phyloP scores from a whole-genome alignment of 1,140 invertebrate species.

The Bombyx mandarina region DNA sequence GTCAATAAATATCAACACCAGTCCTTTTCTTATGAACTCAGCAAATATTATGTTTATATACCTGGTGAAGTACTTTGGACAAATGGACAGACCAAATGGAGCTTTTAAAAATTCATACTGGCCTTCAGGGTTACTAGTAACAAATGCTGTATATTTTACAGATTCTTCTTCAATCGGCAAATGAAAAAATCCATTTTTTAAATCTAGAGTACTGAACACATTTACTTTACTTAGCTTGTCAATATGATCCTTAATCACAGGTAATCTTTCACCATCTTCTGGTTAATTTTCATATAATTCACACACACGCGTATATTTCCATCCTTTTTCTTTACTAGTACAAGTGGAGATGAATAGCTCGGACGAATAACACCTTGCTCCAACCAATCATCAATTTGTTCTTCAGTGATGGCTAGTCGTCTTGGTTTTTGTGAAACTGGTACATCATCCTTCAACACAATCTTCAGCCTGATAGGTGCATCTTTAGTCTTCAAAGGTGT shows the following conservation, averaged over 20 bases:
- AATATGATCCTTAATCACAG: slow-evolving; percentile 7
- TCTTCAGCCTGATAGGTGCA: too few species aligned
- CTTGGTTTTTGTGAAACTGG: too few species aligned
- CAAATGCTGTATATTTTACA: slow-evolving; percentile 15
- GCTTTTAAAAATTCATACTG: slow-evolving; percentile 15
- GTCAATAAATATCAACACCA: slow-evolving; percentile 16
- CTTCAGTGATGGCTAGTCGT: too few species aligned
- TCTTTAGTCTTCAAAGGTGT: too few species aligned
- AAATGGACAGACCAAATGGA: slow-evolving; percentile 9
- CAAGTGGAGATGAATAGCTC: slow-evolving; percentile 50
- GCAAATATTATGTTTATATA: slow-evolving; percentile 12
- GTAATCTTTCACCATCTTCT: slow-evolving; percentile 25
- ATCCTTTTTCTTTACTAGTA: slow-evolving; percentile 66
- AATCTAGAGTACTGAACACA: too few species aligned
- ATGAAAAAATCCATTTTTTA: too few species aligned
- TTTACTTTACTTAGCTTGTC: background rate
- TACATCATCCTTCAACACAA: too few species aligned
- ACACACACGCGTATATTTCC: slow-evolving; percentile 40
- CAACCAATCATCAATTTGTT: slow-evolving; percentile 34
- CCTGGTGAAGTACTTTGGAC: slow-evolving; percentile 13
- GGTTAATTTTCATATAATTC: slow-evolving; percentile 2
- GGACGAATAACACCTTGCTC: slow-evolving; percentile 26
- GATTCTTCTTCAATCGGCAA: slow-evolving; percentile 8
- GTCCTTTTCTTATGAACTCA: slow-evolving; percentile 9
- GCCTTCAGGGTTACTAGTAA: slow-evolving; percentile 7